Base-by-base conservation (phyloP, 1,140 invertebrate genomes). In the Apis laboriosa region DNA sequence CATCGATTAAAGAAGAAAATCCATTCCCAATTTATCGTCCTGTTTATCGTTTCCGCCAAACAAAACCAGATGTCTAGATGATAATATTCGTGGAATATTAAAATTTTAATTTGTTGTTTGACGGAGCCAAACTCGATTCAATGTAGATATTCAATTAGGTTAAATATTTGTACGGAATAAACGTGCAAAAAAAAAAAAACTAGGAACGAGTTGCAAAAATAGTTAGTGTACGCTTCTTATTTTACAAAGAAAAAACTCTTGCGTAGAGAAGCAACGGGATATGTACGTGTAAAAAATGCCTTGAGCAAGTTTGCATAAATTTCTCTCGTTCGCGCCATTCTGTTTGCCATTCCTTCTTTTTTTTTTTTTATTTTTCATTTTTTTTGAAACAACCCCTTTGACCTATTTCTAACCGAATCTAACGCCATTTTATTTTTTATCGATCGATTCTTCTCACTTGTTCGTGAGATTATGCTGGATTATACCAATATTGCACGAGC, bases 221-320 rank as follows among this genome's bases (percentile, higher is more conserved):
- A 79, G 76, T 78, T 60, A 55, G 56, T 19, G 12, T 19, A n/a
- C 43, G 55, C 11, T 21, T 28, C 56, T 58, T 7, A 13, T 79
- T 72, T 43, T n/a, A 19, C 19, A n/a, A 58, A 61, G 43, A 34
- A 28, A 19, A 21, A 17, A 17, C 28, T 51, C 43, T 63, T 64
- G 43, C 61, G 53, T 15, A 13, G 21, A 67, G 11, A 51, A 61
- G 13, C 67, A 28, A 49, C 53, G 34, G 74, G 15, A 53, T 24
- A 64, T 21, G 49, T 71, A 73, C 51, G 28, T 51, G 67, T 63
- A 13, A 24, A 79, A 79, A 79, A 61, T 72, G n/a, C 15, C 24
- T 53, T 24, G 43, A 15, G 66, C 55, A 49, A 71, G 56, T 79
- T 79, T 72, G 68, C 77, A 56, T 24, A 72, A 79, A 72, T 79